A percentile compares a stretch with the other conserved stretches of the same genome.
Conservation (phyloP, 2,797 vertebrate species). For the Pelochelys cantorii region DNA sequence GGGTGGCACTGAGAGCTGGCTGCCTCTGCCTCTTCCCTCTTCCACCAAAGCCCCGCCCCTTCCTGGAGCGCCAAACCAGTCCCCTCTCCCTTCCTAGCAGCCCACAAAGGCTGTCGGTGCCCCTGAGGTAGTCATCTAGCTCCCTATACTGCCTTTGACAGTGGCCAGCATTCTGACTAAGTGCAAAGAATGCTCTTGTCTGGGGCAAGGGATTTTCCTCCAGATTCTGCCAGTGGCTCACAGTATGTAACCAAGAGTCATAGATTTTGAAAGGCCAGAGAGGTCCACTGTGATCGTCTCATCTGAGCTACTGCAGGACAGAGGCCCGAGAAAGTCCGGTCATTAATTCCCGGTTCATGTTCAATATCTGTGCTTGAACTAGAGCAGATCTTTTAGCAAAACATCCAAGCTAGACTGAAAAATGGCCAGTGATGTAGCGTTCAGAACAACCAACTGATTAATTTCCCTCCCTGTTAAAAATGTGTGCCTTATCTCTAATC, state of each 20-base stretch:
- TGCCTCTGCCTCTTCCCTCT: too few species aligned
- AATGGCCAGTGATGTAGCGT: not conserved
- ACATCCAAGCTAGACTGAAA: not conserved
- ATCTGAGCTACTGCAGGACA: not conserved
- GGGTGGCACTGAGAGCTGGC: too few species aligned
- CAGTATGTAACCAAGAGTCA: not conserved
- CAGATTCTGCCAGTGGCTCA: not conserved
- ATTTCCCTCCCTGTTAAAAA: not conserved
- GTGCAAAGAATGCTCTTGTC: not conserved
- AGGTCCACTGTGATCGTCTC: not conserved
- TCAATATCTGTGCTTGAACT: not conserved
- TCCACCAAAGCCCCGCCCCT: too few species aligned
- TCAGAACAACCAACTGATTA: not conserved
- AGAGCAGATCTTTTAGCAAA: not conserved
- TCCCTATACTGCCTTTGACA: not conserved
- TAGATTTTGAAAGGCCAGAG: not conserved
- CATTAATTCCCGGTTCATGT: not conserved
- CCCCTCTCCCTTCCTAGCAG: too few species aligned
- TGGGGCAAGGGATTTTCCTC: not conserved
- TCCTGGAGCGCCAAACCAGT: too few species aligned
- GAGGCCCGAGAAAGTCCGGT: not conserved
- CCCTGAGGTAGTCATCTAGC: too few species aligned
- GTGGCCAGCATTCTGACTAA: not conserved
- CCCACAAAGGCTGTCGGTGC: too few species aligned
- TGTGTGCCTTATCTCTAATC: not conserved